phyloP scores from a whole-genome alignment of 2,113 vertebrate species.

The Actenoides lindsayi region DNA sequence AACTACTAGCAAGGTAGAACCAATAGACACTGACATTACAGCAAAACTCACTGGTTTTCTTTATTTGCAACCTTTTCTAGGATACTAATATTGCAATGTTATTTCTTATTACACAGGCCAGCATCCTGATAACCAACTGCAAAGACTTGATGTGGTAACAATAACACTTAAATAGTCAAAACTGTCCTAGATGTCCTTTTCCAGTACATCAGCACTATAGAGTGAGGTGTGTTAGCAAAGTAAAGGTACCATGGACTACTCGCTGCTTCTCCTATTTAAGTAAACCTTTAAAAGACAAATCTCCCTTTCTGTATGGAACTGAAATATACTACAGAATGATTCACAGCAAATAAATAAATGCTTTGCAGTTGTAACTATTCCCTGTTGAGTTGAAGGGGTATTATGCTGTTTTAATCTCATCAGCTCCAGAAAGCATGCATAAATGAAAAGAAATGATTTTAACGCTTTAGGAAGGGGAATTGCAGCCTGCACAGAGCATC shows the following conservation, averaged over 20 bases:
- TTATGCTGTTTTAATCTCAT: conserved; percentile 11
- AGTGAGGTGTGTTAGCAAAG: not conserved
- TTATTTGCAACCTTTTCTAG: not conserved
- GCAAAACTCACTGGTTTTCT: not conserved
- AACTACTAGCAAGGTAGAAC: not conserved
- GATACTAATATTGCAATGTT: not conserved
- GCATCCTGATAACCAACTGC: not conserved
- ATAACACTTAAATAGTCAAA: not conserved
- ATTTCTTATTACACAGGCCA: not conserved
- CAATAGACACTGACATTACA: not conserved
- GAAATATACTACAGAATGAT: not conserved
- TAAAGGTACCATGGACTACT: not conserved
- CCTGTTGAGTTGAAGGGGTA: conserved; percentile 37
- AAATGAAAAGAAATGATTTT: conserved; percentile 17
- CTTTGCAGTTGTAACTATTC: conserved; percentile 43
- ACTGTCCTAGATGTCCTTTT: not conserved
- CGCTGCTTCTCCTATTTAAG: not conserved
- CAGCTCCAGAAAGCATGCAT: not conserved
- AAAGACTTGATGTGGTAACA: not conserved
- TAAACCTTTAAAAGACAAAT: not conserved
- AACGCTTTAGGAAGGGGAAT: not conserved
- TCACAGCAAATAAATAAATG: conserved; percentile 45
- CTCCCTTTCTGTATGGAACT: not conserved
- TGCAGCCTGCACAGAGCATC: not conserved
- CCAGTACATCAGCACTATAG: not conserved